These are phyloP conservation scores for Trisateles emortualis DNA, from an alignment of 2,888 invertebrate species.

Conservation along the genomic window DNA sequence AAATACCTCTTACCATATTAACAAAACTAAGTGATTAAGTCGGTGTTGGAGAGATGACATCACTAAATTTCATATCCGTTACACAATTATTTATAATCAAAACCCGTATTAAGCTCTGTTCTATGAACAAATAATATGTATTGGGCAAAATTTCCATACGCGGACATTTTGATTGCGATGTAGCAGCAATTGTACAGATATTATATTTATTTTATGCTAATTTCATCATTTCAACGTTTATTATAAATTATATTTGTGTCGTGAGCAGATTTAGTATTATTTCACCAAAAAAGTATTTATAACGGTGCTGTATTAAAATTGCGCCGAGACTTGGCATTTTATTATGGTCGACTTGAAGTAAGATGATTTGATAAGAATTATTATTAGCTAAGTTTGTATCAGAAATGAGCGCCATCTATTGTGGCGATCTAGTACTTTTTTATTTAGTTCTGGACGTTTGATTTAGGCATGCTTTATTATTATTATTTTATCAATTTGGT, in stretches of 20 bases:
- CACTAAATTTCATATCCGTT: conserved; percentile 38
- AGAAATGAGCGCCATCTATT: neutral
- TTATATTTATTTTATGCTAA: conserved; percentile 81
- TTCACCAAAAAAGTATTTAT: conserved; percentile 51
- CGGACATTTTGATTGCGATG: conserved; percentile 62
- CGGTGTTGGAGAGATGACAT: conserved; percentile 35
- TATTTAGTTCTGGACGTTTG: too few species aligned
- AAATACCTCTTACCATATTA: conserved; percentile 8
- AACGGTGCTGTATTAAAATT: conserved; percentile 55
- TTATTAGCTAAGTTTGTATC: neutral
- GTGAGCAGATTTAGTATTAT: conserved; percentile 45
- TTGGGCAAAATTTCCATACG: conserved; percentile 64
- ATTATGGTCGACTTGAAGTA: neutral
- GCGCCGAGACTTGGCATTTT: neutral
- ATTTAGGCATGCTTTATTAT: too few species aligned
- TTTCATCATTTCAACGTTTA: conserved; percentile 62
- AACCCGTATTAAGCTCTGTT: conserved; percentile 42
- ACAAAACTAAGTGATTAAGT: conserved; percentile 33
- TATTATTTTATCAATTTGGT: too few species aligned
- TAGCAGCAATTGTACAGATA: conserved; percentile 73
- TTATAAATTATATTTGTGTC: conserved; percentile 51
- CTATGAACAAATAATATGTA: conserved; percentile 46
- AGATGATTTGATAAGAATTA: neutral
- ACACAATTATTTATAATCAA: conserved; percentile 47
- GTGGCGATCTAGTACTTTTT: neutral